These are phyloP conservation scores for Zootermopsis nevadensis DNA, from an alignment of 2,888 invertebrate genomes.

Conservation along the genomic window DNA sequence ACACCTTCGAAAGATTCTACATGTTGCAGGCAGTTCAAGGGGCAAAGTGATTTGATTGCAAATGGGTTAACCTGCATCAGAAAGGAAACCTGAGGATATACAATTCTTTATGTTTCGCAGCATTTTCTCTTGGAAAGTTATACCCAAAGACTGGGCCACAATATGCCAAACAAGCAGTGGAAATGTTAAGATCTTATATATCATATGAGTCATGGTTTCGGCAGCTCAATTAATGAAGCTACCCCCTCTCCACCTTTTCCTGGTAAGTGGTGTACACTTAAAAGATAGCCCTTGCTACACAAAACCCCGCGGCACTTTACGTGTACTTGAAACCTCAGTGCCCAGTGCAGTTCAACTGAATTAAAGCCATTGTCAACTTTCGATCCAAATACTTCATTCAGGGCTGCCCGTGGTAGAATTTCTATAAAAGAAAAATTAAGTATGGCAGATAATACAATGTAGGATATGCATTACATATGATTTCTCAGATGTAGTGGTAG, in stretches of 20 bases:
- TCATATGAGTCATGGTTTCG: slow-evolving; percentile 17
- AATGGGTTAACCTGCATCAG: too few relatives aligned
- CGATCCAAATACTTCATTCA: slow-evolving; percentile 69
- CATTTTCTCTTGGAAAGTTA: not conserved
- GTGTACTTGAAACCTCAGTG: slow-evolving; percentile 80
- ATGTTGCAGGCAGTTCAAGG: too few relatives aligned
- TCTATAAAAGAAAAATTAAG: slow-evolving; percentile 61
- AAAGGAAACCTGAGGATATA: too few relatives aligned
- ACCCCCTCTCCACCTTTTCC: not conserved
- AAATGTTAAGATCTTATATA: not conserved
- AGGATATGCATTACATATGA: too few relatives aligned
- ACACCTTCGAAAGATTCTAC: too few relatives aligned
- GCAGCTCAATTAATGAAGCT: not conserved
- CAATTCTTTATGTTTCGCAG: too few relatives aligned
- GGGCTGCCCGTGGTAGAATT: slow-evolving; percentile 68
- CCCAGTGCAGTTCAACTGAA: slow-evolving; percentile 74
- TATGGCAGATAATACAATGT: too few relatives aligned
- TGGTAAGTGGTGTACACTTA: slow-evolving; percentile 56
- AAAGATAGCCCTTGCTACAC: slow-evolving; percentile 88
- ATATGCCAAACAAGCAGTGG: not conserved
- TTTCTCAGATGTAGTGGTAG: too few relatives aligned
- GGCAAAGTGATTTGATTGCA: too few relatives aligned
- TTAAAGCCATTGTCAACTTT: slow-evolving; percentile 52
- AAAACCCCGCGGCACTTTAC: slow-evolving; percentile 92
- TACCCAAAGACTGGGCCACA: not conserved